Evolutionary conservation across 2,888 invertebrate species (phyloP).

Genomic region (Pollenia griseotomentosa): DNA sequence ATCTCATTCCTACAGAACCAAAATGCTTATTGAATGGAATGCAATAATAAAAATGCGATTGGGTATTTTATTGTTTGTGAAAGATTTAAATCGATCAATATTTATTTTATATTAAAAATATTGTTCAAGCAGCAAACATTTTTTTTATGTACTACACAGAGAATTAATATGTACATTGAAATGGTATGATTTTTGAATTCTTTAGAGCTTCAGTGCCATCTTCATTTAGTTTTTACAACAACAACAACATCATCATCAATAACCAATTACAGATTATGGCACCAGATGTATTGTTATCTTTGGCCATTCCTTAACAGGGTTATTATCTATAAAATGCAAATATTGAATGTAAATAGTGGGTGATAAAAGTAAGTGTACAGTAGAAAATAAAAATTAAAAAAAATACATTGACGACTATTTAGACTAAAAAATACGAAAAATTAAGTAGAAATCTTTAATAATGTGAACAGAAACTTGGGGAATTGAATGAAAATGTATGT

Average conservation of each 20-base stretch:
- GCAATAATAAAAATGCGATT: conserved; percentile 5
- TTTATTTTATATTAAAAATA: conserved; percentile 32
- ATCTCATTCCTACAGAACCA: background rate
- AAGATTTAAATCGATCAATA: conserved; percentile 30
- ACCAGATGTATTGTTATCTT: conserved; percentile 18
- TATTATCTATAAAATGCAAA: conserved; percentile 13
- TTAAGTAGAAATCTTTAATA: no score
- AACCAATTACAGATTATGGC: conserved; percentile 1
- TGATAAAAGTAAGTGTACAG: background rate
- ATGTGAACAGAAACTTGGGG: no score
- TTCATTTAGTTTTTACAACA: conserved; percentile 24
- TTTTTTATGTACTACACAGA: conserved; percentile 12
- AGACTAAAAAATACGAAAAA: no score
- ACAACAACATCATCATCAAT: background rate
- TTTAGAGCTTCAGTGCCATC: background rate
- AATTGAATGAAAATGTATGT: no score
- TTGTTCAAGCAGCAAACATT: background rate
- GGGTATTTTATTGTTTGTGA: conserved; percentile 39
- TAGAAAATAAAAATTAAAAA: background rate
- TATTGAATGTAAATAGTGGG: background rate
- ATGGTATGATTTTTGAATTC: background rate
- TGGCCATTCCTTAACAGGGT: background rate
- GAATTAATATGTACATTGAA: conserved; percentile 12
- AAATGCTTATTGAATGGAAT: conserved; percentile 4
- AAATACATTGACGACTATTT: no score